Evolutionary conservation across 2,797 vertebrate species (phyloP).

Genomic region (Ctenochaetus hawaiiensis): DNA sequence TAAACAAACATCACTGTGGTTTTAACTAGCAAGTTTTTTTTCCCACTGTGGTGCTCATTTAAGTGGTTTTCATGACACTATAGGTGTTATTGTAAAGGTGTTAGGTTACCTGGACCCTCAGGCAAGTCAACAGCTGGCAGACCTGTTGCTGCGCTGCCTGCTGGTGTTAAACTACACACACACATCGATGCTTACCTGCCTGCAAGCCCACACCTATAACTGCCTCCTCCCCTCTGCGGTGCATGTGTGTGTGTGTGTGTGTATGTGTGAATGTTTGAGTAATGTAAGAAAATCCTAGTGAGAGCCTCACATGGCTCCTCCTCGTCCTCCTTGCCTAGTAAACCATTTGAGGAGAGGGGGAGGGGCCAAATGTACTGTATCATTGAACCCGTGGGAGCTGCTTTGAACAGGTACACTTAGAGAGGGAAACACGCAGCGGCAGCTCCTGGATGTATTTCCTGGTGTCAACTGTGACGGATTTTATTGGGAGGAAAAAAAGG

Average conservation of each 20-base stretch:
- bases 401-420: conserved; percentile 75
- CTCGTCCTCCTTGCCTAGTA: conserved; percentile 61
- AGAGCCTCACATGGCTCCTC: conserved; percentile 53
- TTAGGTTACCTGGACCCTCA: conserved; percentile 46
- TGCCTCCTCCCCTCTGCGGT: conserved; percentile 34
- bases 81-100: conserved; percentile 37
- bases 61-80: conserved; percentile 1
- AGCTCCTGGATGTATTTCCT: conserved; percentile 65
- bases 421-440: conserved; percentile 39
- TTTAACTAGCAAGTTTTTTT: background rate
- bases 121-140: conserved; percentile 68
- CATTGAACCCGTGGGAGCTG: conserved; percentile 68
- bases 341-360: conserved; percentile 60
- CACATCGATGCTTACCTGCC: conserved; percentile 57
- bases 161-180: conserved; percentile 42
- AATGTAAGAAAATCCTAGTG: conserved; percentile 74
- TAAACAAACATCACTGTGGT: background rate
- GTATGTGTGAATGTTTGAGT: conserved; percentile 50
- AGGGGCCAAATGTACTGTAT: conserved; percentile 62
- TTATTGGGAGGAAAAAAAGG: background rate
- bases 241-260: conserved; percentile 19
- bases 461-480: conserved; percentile 43
- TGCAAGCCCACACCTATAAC: conserved; percentile 48
- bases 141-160: conserved; percentile 50
- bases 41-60: background rate